Percentiles rank a stretch among this genome's conserved stretches.
Evolutionary conservation across 2,888 invertebrate genomes (phyloP).

Genomic region (Hoplodrina ambigua): DNA sequence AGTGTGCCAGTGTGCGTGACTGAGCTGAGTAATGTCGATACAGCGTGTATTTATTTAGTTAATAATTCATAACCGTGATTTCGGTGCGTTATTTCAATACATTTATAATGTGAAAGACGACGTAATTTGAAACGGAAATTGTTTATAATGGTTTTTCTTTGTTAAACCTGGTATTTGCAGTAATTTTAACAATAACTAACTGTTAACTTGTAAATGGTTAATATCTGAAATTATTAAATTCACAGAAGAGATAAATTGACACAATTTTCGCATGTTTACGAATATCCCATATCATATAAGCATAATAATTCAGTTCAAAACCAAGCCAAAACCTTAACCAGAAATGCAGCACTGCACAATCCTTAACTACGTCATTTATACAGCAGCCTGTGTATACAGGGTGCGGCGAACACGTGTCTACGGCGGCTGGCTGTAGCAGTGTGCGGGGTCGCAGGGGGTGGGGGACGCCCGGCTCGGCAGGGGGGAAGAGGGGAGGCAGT

Average conservation of each 20-base stretch:
- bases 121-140: not conserved
- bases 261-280: not conserved
- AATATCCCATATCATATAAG: not conserved
- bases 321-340: conserved; percentile 20
- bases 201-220: not conserved
- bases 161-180: not conserved
- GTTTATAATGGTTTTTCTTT: conserved; percentile 8
- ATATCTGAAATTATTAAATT: not conserved
- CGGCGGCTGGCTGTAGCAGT: conserved; percentile 60
- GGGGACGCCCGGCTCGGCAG: conserved; percentile 48
- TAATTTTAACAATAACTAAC: not conserved
- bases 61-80: conserved; percentile 44
- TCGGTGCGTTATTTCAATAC: conserved; percentile 26
- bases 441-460: conserved; percentile 50
- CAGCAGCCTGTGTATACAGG: conserved; percentile 67
- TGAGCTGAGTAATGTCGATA: conserved; percentile 66
- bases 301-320: not conserved
- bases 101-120: conserved; percentile 13
- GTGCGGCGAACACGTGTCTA: conserved; percentile 80
- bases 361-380: conserved; percentile 51
- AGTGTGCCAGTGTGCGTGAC: conserved; percentile 57
- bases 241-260: not conserved
- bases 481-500: conserved; percentile 59
- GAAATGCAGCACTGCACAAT: conserved; percentile 60
- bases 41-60: conserved; percentile 65